Evolutionary conservation across 2,888 invertebrate genomes (phyloP), one percentile per base, ranked within the genome.

Genomic region (Lasius platythorax): DNA sequence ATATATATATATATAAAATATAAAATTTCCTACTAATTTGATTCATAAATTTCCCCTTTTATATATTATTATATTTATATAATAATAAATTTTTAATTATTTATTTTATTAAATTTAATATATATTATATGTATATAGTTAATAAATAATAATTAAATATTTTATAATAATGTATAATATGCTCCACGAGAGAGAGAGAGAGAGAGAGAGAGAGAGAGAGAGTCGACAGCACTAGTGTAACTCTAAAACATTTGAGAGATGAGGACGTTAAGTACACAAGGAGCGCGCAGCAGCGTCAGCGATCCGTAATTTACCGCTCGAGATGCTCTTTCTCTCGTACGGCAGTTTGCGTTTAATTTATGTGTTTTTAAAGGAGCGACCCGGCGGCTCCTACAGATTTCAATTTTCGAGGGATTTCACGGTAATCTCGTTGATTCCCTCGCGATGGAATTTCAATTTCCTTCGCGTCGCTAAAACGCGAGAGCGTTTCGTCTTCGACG

Each of bases 321-420:
- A 92, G 93, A 92, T 91, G 92, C 91, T 92, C 91, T 84, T 5
- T 37, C 37, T 84, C 89, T 75, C 85, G 87, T 88, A 78, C 88
- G 90, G 92, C 92, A 92, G 93, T 94, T 95, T 94, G 92, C 92
- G 90, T 92, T 91, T 93, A 94, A 95, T 95, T 95, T 95, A 95
- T 94, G 94, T 93, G 93, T 94, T 94, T 95, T 95, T 94, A 94
- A 94, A 93, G 91, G 91, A 90, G 91, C 86, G 86, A 88, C 90
- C 87, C 90, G 91, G 85, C 90, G 88, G 92, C 91, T 91, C 86
- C 91, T 88, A 91, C 90, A 89, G 91, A 90, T 93, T 93, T 93
- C 93, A 92, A 93, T 93, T 92, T 93, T 92, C 92, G 91, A 91
- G 85, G 75, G 85, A 89, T 85, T 88, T 74, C 79, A 56, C 18